These are phyloP conservation scores for Pentalonia nigronervosa DNA, from an alignment of 1,140 invertebrate genomes.

Conservation along the genomic window DNA sequence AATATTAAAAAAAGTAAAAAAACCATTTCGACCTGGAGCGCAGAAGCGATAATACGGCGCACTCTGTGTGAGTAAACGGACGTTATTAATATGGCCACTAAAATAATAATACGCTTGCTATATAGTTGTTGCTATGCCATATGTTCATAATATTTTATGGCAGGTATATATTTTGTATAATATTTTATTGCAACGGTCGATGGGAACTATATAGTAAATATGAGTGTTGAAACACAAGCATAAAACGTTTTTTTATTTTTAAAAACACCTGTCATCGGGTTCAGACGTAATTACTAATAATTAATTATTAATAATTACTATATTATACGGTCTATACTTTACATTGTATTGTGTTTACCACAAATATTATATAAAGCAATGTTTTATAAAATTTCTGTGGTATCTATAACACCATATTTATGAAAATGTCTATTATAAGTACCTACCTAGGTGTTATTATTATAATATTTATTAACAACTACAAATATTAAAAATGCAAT, in stretches of 20 bases:
- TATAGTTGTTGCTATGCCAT: background rate
- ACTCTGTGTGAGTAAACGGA: background rate
- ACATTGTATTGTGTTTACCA: background rate
- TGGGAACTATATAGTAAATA: background rate
- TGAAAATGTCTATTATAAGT: background rate
- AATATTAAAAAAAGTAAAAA: background rate
- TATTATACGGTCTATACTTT: background rate
- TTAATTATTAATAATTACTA: background rate
- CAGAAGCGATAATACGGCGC: constrained; percentile 2
- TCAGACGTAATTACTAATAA: background rate
- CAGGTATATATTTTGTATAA: background rate
- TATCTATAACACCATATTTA: background rate
- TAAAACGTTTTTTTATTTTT: background rate
- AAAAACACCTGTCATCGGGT: background rate
- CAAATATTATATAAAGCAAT: too few species aligned
- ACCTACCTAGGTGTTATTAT: background rate
- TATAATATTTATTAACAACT: background rate
- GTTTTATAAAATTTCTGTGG: too few species aligned
- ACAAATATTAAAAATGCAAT: background rate
- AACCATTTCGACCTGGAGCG: background rate
- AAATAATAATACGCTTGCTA: background rate
- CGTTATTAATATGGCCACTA: background rate
- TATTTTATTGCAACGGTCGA: background rate
- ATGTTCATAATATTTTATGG: background rate
- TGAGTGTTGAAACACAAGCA: background rate